phyloP scores from a whole-genome alignment of 2,888 invertebrate genomes.

The Ophion ventricosus region DNA sequence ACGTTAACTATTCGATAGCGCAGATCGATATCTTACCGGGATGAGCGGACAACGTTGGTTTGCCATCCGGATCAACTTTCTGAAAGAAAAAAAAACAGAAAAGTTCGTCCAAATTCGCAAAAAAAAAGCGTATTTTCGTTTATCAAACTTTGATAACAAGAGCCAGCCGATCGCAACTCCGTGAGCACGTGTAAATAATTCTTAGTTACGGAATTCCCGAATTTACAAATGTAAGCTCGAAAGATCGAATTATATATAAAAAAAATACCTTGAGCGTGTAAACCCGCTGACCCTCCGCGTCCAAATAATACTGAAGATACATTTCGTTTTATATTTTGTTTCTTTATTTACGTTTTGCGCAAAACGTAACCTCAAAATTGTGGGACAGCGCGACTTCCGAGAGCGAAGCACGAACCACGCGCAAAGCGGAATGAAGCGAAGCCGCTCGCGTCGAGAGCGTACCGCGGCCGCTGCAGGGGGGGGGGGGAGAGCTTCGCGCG shows the following conservation, averaged over 20 bases:
- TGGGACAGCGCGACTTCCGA: neutral
- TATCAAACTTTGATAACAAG: neutral
- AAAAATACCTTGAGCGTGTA: constrained; percentile 91
- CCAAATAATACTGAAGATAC: constrained; percentile 91
- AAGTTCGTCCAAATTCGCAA: neutral
- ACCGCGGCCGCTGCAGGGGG: neutral
- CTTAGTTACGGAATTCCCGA: neutral
- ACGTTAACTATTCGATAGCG: neutral
- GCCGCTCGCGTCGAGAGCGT: neutral
- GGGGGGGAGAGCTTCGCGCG: neutral
- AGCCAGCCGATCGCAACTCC: neutral
- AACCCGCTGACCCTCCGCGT: constrained; percentile 91
- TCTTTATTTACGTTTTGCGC: neutral
- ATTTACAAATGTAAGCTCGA: neutral
- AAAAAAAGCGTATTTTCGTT: neutral
- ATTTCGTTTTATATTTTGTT: constrained; percentile 84
- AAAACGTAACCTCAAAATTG: neutral
- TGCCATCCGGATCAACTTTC: constrained; percentile 91
- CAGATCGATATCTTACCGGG: constrained; percentile 86
- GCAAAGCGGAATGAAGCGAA: neutral
- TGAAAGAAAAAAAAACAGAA: constrained; percentile 84
- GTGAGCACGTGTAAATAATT: constrained; percentile 56
- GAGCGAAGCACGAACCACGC: neutral
- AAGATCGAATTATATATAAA: neutral
- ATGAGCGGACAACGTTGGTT: constrained; percentile 94